Base-by-base conservation (phyloP, 1,140 invertebrate genomes). In the Nephila pilipes region DNA sequence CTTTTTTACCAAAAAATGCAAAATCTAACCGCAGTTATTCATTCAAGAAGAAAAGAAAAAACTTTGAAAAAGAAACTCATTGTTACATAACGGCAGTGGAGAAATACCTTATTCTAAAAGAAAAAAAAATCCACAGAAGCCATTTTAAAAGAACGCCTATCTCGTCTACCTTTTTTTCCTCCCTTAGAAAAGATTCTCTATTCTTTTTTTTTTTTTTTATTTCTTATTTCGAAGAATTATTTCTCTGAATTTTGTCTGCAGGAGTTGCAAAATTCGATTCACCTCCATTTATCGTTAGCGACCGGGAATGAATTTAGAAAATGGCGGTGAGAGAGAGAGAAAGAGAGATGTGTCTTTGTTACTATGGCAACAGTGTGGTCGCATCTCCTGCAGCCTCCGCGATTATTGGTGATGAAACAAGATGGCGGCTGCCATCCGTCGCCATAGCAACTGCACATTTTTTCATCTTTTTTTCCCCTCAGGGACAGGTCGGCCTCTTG, bases 341-440 rank as follows among this genome's bases (percentile, higher is more conserved):
- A 46, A 46, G 46, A 46, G 6, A 38, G 46, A 46, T 46, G 46
- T 6, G 38, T 87, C 29, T 63, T 87, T 57, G 87, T 75, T 75
- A 0, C 63, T 22, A 88, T 69, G 54, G 60, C 2, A 75, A 88
- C 87, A n/a, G 58, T 83, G n/a, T 5, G 10, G 29, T 25, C 29
- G 29, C 57, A 29, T 38, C 57, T 25, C n/a, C 29, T 14, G 4
- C 38, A 8, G 57, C 29, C 32, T 60, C 55, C 83, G 55, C 8
- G 60, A 75, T 88, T 29, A 75, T 55, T 32, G 54, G 63, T 75
- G 87, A 88, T 88, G 87, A 88, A 88, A 88, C 87, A 75, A 75
- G 87, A 88, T 75, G 63, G 87, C 87, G 32, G 87, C 32, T 75
- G 60, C 63, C 38, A 55, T 46, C 46, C 12, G 87, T 88, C 29